Base-by-base conservation (phyloP, 2,113 vertebrate genomes). In the Pan troglodytes region DNA sequence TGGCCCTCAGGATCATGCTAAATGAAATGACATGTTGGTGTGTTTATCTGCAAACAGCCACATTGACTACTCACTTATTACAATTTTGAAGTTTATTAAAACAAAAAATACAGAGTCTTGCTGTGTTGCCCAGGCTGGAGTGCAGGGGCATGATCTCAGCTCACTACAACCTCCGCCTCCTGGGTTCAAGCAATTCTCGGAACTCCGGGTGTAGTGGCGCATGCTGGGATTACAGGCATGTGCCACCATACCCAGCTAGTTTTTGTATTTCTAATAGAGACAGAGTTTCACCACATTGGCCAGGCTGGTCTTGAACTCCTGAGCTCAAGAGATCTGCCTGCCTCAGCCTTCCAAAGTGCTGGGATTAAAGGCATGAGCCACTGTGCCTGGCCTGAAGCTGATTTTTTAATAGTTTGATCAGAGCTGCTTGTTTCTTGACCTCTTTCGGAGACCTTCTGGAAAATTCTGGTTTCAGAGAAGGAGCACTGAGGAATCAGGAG, bases 401-500 rank as follows among this genome's bases (percentile, higher is more conserved):
- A 73, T 30, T 79, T 93, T 70, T 83, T 30, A 61, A 79, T 22
- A 48, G 12, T 87, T 89, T 55, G 68, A 75, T 64, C 32, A 96
- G 55, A 59, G 38, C 22, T 67, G 76, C 22, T 87, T 79, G 40
- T 91, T 81, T 95, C 78, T 94, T 61, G 43, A 82, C 32, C 23
- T 90, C 43, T 82, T 64, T 76, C 38, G 16, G 72, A 84, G 64
- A 64, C 13, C 43, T 94, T 87, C 32, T 73, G 45, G 45, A 90
- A 88, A 87, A 88, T 52, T 52, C 57, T 94, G 57, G 45, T 17
- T 5, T 82, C 57, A 85, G 88, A 72, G 55, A 93, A 96, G n/a
- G 45, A 93, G 10, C n/a, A 55, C 11, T 75, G 25, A 7, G 45
- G 76, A 70, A n/a, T 87, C 22, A 45, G 85, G 30, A 43, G 18